Base-by-base conservation (phyloP, 2,888 invertebrate species). In the Agriopis aurantiaria region DNA sequence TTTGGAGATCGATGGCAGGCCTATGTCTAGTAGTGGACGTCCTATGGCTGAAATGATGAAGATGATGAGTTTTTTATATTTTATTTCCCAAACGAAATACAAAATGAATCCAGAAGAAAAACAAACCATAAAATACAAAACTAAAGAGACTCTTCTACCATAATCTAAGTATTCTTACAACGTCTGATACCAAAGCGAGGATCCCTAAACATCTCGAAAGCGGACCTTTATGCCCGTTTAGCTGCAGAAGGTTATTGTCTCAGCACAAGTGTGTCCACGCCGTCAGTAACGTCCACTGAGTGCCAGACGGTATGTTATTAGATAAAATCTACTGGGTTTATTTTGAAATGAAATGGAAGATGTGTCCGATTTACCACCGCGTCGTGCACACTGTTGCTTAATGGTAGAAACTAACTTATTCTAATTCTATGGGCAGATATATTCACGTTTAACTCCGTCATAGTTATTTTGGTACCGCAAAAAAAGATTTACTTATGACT, bases 261-360 rank as follows among this genome's bases (percentile, higher is more conserved):
- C 77, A 80, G 78, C 77, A 76, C 83, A 81, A 83, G 83, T 82
- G 85, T 82, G 79, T 79, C 82, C 82, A 51, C 33, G 79, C 78
- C 75, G 72, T 65, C 60, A 51, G 49, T 85, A 86, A 84, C 88
- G 85, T 87, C 88, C 87, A 85, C 87, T 83, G 88, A 85, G 85
- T 86, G 79, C 80, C 85, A 88, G 88, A 86, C 88, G 81, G 83
- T 82, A 85, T 87, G 88, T 86, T 80, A 85, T 77, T 72, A 83
- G 86, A 85, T 85, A 82, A 85, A 84, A 88, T 87, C 86, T 85
- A 82, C 81, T 80, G 77, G 83, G 82, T 84, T 69, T 69, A 51
- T 71, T 75, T 63, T 61, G 23, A 61, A 73, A 66, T 49, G 60
- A 48, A 70, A 72, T 68, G 56, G 61, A 68, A 53, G 41, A 52